Evolutionary conservation across 2,888 invertebrate species (phyloP), one percentile per base, ranked within the genome.

Genomic region (Drosophila leonis): DNA sequence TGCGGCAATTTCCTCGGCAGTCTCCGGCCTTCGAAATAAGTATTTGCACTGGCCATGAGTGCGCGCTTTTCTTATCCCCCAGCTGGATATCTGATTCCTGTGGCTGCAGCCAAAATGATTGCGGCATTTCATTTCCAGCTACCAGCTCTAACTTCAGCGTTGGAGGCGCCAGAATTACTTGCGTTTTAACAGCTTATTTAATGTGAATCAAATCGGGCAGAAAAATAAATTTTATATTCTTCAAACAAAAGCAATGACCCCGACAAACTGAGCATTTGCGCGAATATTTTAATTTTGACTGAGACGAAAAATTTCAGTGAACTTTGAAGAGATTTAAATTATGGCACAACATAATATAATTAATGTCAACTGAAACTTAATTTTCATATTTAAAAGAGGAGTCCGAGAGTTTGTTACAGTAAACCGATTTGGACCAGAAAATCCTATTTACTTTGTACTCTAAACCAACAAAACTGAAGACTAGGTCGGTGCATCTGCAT

Each of bases 151-250:
- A 13, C 44, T 44, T 18, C 29, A 12, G 12, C 31, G 33, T 20
- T 12, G 13, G 12, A 35, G 67, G 52, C 48, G 12, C 52, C 46
- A 57, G 78, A 81, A 89, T 91, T 88, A 91, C 90, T 88, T 90
- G 89, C 90, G 78, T 72, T 83, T 90, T 82, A 77, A 78, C 82
- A 85, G 78, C 75, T 80, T 87, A 80, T 88, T 83, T 88, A 90
- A 90, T 90, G 88, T 77, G 83, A 82, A 89, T 80, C 88, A 92
- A 92, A 92, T 92, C 90, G 92, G 90, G 88, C 89, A 89, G 90
- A 92, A 92, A 87, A 88, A 78, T 72, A 67, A 66, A 80, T 68
- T 63, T 78, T 59, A 60, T 68, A 63, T 63, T 69, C 65, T 60
- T 27, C 42, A 62, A 69, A 42, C 51, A 75, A 64, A 59, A 24